Evolutionary conservation across 2,888 invertebrate species (phyloP), one percentile per base, ranked within the genome.

Genomic region (Pteria penguin): DNA sequence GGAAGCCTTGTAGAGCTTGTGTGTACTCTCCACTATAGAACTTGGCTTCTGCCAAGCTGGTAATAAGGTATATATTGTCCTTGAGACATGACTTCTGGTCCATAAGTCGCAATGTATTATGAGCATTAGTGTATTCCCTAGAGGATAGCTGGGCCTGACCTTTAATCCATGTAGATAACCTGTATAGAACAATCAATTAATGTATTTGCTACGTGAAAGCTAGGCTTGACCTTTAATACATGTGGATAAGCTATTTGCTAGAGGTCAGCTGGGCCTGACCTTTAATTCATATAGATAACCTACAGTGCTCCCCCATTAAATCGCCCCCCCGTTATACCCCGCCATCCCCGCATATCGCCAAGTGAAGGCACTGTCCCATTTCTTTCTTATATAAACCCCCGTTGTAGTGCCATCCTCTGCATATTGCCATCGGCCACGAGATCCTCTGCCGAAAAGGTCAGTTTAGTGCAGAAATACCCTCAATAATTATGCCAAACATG

Each of bases 41-140:
- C 85, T 95, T 94, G 70, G 95, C 95, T 89, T 95, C 95, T 0
- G 96, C 96, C 87, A 96, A 94, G 62, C 94, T 94, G 0, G 95
- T 94, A 73, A 96, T 92, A 55, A 96, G 90, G 79, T 94, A 93
- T 52, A 94, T 94, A 91, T 96, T 96, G 87, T 95, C 95, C 80
- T 94, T 94, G 45, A 96, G 78, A 65, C 78, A 78, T 0, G 81
- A 72, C 75, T 81, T 95, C 11, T 82, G 82, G 75, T 92, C 96
- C 74, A 96, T 93, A 58, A 94, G 93, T 86, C 94, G 94, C 82
- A 96, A 94, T 3, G 95, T 94, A 65, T 93, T 93, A 1, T 95
- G 94, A 0, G 96, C 96, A 87, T 94, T 94, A 65, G 93, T 91
- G 89, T 95, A 96, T 88, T 96, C 96, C 79, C 94, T 94, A 57